These are phyloP conservation scores for Hydroisotoma schaefferi DNA, from an alignment of 2,888 invertebrate genomes.

Conservation along the genomic window DNA sequence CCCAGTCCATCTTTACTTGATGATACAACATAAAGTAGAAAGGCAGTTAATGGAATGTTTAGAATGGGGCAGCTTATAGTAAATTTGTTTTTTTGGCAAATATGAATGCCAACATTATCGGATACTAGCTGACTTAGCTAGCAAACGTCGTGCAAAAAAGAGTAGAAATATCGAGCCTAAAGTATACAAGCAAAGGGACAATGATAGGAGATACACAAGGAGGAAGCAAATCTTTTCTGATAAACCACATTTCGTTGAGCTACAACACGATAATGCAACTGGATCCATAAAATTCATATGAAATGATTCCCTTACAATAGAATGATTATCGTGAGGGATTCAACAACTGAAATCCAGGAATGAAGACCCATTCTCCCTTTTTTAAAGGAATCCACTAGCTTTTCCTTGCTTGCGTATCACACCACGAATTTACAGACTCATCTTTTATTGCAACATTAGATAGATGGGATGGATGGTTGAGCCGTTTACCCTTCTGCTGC, in stretches of 20 bases:
- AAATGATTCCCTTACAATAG: constrained; percentile 12
- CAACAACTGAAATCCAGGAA: constrained; percentile 4
- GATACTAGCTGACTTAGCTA: too few species aligned
- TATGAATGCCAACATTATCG: too few species aligned
- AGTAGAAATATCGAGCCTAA: constrained; percentile 19
- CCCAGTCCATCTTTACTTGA: too few species aligned
- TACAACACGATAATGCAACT: constrained; percentile 38
- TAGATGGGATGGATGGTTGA: too few species aligned
- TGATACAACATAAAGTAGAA: too few species aligned
- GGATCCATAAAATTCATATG: constrained; percentile 36
- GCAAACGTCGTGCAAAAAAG: too few species aligned
- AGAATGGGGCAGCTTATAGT: too few species aligned
- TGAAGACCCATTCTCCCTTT: not conserved
- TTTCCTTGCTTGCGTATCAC: not conserved
- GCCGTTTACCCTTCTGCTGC: not conserved
- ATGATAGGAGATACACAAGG: constrained; percentile 30
- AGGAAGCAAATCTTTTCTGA: constrained; percentile 9
- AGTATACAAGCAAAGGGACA: too few species aligned
- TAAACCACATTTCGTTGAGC: constrained; percentile 5
- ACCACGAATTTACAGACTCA: not conserved
- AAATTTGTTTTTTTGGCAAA: too few species aligned
- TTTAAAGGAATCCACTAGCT: not conserved
- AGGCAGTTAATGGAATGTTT: too few species aligned
- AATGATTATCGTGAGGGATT: constrained; percentile 9
- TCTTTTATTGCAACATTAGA: too few species aligned